Evolutionary conservation across 2,797 vertebrate genomes (phyloP).

Genomic region (Chelon labrosus): DNA sequence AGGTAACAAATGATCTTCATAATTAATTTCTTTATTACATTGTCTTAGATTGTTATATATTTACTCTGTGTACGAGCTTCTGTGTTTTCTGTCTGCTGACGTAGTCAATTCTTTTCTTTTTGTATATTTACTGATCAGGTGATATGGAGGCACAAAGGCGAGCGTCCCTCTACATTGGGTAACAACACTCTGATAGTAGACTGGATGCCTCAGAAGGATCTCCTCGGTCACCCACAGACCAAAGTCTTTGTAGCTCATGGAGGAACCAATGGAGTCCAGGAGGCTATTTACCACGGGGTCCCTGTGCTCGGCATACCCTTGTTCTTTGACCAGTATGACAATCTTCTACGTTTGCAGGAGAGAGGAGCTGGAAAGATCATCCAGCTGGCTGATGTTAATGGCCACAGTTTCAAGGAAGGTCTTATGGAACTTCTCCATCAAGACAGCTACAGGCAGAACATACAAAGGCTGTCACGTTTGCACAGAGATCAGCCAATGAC

Average conservation of each 20-base stretch:
- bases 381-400: conserved; percentile 54
- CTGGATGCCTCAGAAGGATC: conserved; percentile 83
- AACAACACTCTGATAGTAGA: conserved; percentile 81
- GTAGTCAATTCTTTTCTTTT: no score
- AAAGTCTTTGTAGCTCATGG: conserved; percentile 80
- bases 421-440: conserved; percentile 64
- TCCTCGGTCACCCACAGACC: conserved; percentile 79
- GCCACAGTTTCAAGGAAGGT: conserved; percentile 54
- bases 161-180: conserved; percentile 71
- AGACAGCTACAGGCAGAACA: conserved; percentile 72
- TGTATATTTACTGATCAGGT: conserved; percentile 49
- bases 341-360: conserved; percentile 74
- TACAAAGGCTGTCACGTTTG: conserved; percentile 71
- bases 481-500: conserved; percentile 74
- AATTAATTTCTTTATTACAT: background rate
- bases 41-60: no score
- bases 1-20: conserved; percentile 61
- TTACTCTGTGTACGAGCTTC: no score
- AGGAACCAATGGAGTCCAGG: conserved; percentile 82
- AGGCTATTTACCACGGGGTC: conserved; percentile 81
- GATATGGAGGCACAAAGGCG: conserved; percentile 77
- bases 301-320: conserved; percentile 80
- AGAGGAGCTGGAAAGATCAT: conserved; percentile 74
- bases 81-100: no score
- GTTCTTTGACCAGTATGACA: conserved; percentile 82